A percentile compares a stretch with the other conserved stretches of the same genome.
These are phyloP conservation scores for Caenorhabditis tropicalis DNA, from an alignment of 1,140 invertebrate species.

Conservation along the genomic window DNA sequence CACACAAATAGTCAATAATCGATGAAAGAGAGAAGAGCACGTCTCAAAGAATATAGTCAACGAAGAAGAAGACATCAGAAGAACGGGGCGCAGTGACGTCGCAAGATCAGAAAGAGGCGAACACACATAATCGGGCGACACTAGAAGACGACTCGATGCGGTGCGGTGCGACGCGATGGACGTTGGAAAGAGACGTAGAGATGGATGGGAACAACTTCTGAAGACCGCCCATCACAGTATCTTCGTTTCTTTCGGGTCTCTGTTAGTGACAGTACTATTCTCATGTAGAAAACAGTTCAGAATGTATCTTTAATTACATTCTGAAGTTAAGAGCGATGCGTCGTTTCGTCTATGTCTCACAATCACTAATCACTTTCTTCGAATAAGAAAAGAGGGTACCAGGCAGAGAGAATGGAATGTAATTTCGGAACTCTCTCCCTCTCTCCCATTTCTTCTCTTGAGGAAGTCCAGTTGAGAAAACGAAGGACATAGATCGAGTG, in stretches of 20 bases:
- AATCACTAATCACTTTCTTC: not conserved
- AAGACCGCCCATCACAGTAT: too few species aligned
- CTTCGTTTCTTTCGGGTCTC: too few species aligned
- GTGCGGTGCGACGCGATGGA: not conserved
- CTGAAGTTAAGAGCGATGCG: not conserved
- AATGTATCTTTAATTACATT: not conserved
- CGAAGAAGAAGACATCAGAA: not conserved
- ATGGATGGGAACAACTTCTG: too few species aligned
- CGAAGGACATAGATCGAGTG: not conserved
- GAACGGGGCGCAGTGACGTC: constrained; percentile 29
- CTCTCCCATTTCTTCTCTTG: too few species aligned
- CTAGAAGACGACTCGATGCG: constrained; percentile 3
- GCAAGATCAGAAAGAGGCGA: constrained; percentile 32
- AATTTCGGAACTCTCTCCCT: constrained; percentile 11
- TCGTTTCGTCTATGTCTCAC: not conserved
- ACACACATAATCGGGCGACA: constrained; percentile 25
- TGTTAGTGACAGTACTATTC: not conserved
- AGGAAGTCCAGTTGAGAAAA: constrained; percentile 5
- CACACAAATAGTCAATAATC: constrained; percentile 30
- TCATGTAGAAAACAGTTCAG: not conserved
- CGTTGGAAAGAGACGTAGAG: not conserved
- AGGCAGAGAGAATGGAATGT: constrained; percentile 15
- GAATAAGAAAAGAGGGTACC: not conserved
- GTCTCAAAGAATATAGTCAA: not conserved
- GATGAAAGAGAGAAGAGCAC: constrained; percentile 36